phyloP scores from a whole-genome alignment of 2,888 invertebrate genomes.

The Rhagium mordax region DNA sequence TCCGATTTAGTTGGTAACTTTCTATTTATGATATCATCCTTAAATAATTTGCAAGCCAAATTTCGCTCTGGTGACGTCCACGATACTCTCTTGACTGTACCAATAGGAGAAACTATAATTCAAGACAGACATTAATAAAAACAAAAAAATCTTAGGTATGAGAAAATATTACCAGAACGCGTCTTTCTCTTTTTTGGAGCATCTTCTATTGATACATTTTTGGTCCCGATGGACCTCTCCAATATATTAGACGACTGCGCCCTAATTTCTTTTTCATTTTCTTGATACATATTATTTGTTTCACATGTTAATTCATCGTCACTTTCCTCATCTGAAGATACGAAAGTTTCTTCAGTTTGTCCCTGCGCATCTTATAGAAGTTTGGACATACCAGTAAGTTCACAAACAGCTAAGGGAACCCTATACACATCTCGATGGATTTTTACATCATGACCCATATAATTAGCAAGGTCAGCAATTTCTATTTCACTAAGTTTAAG shows the following conservation, averaged over 20 bases:
- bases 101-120: background rate
- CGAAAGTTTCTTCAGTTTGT: background rate
- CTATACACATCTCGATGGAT: slow-evolving; percentile 55
- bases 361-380: slow-evolving; percentile 50
- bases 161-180: background rate
- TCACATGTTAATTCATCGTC: background rate
- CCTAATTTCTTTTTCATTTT: background rate
- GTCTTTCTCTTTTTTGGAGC: background rate
- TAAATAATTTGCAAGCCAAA: background rate
- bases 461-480: slow-evolving; percentile 52
- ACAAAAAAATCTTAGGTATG: background rate
- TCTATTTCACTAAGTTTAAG: slow-evolving; percentile 31
- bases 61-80: background rate
- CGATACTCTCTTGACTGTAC: background rate
- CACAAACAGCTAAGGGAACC: slow-evolving; percentile 48
- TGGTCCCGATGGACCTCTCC: background rate
- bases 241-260: background rate
- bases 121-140: background rate
- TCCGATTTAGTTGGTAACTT: background rate
- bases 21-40: background rate
- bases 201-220: background rate
- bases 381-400: slow-evolving; percentile 52
- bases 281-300: too few species aligned
- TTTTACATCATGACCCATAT: slow-evolving; percentile 55
- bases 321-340: background rate